A percentile compares a stretch with the other conserved stretches of the same genome.
Evolutionary conservation across 2,797 vertebrate species (phyloP).

Genomic region (Gallirallus australis): DNA sequence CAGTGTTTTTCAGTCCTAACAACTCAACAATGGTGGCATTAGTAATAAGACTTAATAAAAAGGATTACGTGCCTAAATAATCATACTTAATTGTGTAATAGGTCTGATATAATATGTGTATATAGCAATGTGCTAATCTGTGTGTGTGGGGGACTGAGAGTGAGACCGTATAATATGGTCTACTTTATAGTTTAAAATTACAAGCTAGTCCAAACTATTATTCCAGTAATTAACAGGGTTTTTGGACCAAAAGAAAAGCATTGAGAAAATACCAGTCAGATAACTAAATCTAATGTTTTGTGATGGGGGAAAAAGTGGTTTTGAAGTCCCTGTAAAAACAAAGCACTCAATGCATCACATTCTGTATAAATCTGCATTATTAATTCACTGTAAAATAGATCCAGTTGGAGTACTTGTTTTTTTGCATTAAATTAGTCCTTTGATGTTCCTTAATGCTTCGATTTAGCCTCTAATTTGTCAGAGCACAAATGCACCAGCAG

Average conservation of each 20-base stretch:
- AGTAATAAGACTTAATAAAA: slow-evolving; percentile 45
- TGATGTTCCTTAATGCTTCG: slow-evolving; percentile 85
- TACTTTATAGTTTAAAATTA: slow-evolving; percentile 43
- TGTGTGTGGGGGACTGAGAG: background rate
- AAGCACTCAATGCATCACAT: slow-evolving; percentile 51
- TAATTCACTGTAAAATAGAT: slow-evolving; percentile 81
- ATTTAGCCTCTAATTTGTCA: slow-evolving; percentile 85
- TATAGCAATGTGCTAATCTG: slow-evolving; percentile 1
- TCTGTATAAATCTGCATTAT: slow-evolving; percentile 81
- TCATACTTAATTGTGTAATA: slow-evolving; percentile 42
- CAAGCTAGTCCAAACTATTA: slow-evolving; percentile 24
- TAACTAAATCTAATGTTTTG: slow-evolving; percentile 50
- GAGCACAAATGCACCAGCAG: slow-evolving; percentile 83
- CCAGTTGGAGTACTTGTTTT: slow-evolving; percentile 81
- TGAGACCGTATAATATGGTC: background rate
- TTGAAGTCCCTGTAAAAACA: slow-evolving; percentile 61
- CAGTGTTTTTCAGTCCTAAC: background rate
- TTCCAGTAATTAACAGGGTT: slow-evolving; percentile 1
- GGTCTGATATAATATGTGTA: background rate
- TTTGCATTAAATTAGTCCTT: slow-evolving; percentile 86
- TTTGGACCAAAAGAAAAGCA: slow-evolving; percentile 10
- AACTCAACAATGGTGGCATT: background rate
- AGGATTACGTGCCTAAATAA: slow-evolving; percentile 38
- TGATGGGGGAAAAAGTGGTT: slow-evolving; percentile 30
- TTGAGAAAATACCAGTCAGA: slow-evolving; percentile 22